Evolutionary conservation across 2,888 invertebrate genomes (phyloP).

Genomic region (Micoletzkya japonica): DNA sequence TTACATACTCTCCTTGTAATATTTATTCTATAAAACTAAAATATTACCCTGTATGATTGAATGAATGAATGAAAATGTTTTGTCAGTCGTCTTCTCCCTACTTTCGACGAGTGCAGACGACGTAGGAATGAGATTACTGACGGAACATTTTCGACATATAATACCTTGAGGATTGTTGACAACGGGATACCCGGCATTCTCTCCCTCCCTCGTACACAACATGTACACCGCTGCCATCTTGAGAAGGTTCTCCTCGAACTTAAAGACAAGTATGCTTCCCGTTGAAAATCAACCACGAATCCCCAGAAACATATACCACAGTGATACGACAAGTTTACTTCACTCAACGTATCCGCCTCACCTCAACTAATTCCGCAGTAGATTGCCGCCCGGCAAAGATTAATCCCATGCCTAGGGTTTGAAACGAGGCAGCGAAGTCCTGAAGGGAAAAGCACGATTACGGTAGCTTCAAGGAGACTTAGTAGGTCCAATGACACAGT

Average conservation of each 20-base stretch:
- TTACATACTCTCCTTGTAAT: too few relatives aligned
- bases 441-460: slow-evolving; percentile 31
- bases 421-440: slow-evolving; percentile 35
- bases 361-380: slow-evolving; percentile 42
- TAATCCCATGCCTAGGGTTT: slow-evolving; percentile 32
- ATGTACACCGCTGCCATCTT: slow-evolving; percentile 38
- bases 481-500: not conserved
- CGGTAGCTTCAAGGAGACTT: not conserved
- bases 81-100: too few relatives aligned
- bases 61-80: too few relatives aligned
- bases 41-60: too few relatives aligned
- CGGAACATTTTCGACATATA: too few relatives aligned
- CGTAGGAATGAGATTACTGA: too few relatives aligned
- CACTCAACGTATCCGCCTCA: slow-evolving; percentile 11
- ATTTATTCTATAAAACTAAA: too few relatives aligned
- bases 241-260: slow-evolving; percentile 43
- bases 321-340: not conserved
- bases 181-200: slow-evolving; percentile 26
- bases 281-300: not conserved
- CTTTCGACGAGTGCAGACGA: too few relatives aligned
- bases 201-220: slow-evolving; percentile 27
- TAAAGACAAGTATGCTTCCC: slow-evolving; percentile 24
- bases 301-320: not conserved
- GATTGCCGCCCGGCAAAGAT: slow-evolving; percentile 36
- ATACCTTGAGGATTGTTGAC: too few relatives aligned